Evolutionary conservation across 2,113 vertebrate species (phyloP), one percentile per base, ranked within the genome.

Genomic region (Odontophorus gujanensis): DNA sequence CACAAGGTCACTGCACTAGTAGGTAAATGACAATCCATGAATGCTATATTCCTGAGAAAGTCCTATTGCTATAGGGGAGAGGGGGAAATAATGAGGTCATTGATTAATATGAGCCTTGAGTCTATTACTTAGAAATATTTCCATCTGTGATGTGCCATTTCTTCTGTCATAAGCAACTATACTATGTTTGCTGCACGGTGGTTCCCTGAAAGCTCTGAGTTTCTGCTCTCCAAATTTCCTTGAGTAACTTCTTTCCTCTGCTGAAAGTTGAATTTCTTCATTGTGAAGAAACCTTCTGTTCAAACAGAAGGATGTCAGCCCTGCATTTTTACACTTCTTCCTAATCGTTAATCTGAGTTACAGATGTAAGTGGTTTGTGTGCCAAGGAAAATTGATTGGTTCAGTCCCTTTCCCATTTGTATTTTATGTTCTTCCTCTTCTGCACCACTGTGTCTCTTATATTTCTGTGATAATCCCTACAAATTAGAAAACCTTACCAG

Each of bases 241-340:
- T 75, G 19, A 78, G 69, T 20, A 81, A 81, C 50, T 53, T 48
- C 32, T 40, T 66, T 66, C 50, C 13, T 5, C 50, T 63, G 40
- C 18, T 76, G 88, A 75, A 95, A 93, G 38, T 63, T 81, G 79
- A 19, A 80, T 92, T 85, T 87, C 82, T 82, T 89, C 95, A 89
- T 89, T 78, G 50, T 72, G 65, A 34, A 42, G 87, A 90, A 92
- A 63, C 59, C 55, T 91, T 91, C 85, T 94, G 87, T 82, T 94
- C 32, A 59, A 93, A 71, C 85, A 90, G 87, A 91, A 94, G 80
- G 76, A 38, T 0, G 3, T 91, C 75, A 71, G 73, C 51, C 85
- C 87, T 91, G 71, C 72, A 61, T 87, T 91, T 80, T 91, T 87
- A 90, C 61, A 78, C 73, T 71, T 88, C 42, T 71, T 47, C 72